phyloP scores from a whole-genome alignment of 2,113 vertebrate species.

The Carassius auratus region DNA sequence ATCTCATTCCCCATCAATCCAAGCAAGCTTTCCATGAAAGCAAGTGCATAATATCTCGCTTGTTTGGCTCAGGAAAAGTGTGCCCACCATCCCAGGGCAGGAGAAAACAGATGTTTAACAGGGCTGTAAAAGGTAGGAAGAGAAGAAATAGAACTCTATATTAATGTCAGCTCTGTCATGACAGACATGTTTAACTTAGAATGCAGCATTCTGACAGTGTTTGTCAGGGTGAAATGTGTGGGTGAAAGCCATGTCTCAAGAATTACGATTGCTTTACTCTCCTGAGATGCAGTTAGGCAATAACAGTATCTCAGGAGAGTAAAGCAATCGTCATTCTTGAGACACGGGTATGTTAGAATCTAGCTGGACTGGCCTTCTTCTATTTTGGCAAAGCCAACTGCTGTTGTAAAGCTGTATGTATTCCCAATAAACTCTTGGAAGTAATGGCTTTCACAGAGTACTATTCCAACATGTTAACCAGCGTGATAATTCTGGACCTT shows the following conservation, averaged over 20 bases:
- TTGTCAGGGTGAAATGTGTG: not conserved
- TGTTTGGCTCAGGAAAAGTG: constrained; percentile 63
- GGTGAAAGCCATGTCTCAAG: too few species aligned
- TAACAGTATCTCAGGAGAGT: not conserved
- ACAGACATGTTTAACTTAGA: not conserved
- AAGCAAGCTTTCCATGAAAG: constrained; percentile 66
- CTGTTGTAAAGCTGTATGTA: not conserved
- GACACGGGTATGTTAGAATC: not conserved
- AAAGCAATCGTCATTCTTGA: not conserved
- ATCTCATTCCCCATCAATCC: constrained; percentile 61
- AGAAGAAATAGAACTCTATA: not conserved
- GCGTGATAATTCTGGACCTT: constrained; percentile 10
- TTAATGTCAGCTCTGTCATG: too few species aligned
- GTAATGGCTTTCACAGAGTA: not conserved
- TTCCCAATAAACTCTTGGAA: constrained; percentile 5
- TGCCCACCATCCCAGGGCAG: constrained; percentile 49
- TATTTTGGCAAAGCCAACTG: not conserved
- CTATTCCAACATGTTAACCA: constrained; percentile 36
- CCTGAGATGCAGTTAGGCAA: too few species aligned
- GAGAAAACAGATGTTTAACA: not conserved
- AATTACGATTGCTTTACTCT: too few species aligned
- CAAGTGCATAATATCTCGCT: constrained; percentile 67
- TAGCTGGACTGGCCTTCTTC: not conserved
- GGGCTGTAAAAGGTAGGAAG: not conserved
- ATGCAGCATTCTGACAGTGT: not conserved